Evolutionary conservation across 2,113 vertebrate genomes (phyloP), one percentile per base, ranked within the genome.

Genomic region (Bostrychus sinensis): DNA sequence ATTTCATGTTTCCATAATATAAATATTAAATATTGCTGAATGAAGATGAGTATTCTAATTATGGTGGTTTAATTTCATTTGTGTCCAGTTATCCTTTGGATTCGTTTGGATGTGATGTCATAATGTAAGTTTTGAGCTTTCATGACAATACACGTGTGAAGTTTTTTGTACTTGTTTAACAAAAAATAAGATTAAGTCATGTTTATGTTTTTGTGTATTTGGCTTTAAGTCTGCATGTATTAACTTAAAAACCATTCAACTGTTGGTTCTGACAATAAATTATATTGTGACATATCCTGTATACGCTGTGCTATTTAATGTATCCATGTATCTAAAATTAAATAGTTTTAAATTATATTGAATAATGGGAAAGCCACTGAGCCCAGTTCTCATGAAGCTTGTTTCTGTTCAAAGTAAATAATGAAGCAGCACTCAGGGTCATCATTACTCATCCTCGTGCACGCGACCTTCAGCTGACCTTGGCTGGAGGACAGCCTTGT

Each of bases 201-300:
- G n/a, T n/a, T n/a, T 3, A 7, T 39, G 28, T 37, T 54, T 54
- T 64, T 57, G 57, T 62, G 51, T 57, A 66, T 39, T 3, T 12
- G 10, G 1, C 13, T 12, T 39, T 39, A 39, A 8, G 9, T 13
- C 9, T 32, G 73, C 7, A 73, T 68, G 58, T 71, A 23, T 73
- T 84, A 80, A 83, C 43, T 82, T 83, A 81, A 75, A n/a, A 70
- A 82, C 42, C 19, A 11, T 22, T 45, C 60, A 28, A 54, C 11
- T 23, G 10, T 45, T 79, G 65, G 71, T 42, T 8, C 1, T 39
- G 26, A 50, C 36, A 84, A 78, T 79, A 76, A 80, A 82, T 7
- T 7, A 42, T 34, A 9, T 25, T 39, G 41, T 70, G 50, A 67
- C 54, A 67, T 43, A 5, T 16, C n/a, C 3, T 32, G 23, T 34